Base-by-base conservation (phyloP, 1,140 invertebrate species). In the Drosophila repleta region DNA sequence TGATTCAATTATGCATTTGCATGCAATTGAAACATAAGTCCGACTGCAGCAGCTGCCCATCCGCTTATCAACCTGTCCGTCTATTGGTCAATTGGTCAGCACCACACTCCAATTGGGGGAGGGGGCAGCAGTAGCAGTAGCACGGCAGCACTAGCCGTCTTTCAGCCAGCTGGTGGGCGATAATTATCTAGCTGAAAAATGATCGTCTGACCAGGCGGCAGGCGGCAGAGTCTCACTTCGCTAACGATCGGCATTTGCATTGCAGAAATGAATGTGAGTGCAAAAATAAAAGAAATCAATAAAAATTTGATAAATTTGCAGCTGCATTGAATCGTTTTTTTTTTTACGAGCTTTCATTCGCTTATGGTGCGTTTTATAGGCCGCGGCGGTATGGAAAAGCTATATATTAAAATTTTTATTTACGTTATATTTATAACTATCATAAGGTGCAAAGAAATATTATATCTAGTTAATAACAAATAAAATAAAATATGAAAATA, bases 1-100 rank as follows among this genome's bases (percentile, higher is more conserved):
- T 81, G 69, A 85, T 85, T 85, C 82, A 85, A 87, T 87, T 88
- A 85, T 88, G 53, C 74, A 85, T 85, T 82, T 87, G 82, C 82
- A 85, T 85, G 82, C 82, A 76, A 87, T 81, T 81, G 81, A 87
- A 66, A 73, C 81, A 85, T 85, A 71, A 81, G 45, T 45, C 48
- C 37, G 48, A 21, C 32, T 52, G 60, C 67, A 65, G 53, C 66
- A 60, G 43, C 62, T 74, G 73, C 74, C 58, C 58, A 72, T 85
- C 81, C 65, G 74, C 48, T 52, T 58, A 70, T 56, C 69, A 72
- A 49, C 43, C 46, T 52, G 56, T 32, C 35, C 70, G 53, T 53
- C 68, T 29, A 62, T 65, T 62, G 64, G 68, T 78, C 81, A 72
- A 82, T 70, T 79, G 77, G 61, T 78, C 77, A 77, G 56, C 66